Percentiles rank a stretch among this genome's conserved stretches.
phyloP scores from a whole-genome alignment of 2,797 vertebrate species.

The Pseudotriccus pelzelni region DNA sequence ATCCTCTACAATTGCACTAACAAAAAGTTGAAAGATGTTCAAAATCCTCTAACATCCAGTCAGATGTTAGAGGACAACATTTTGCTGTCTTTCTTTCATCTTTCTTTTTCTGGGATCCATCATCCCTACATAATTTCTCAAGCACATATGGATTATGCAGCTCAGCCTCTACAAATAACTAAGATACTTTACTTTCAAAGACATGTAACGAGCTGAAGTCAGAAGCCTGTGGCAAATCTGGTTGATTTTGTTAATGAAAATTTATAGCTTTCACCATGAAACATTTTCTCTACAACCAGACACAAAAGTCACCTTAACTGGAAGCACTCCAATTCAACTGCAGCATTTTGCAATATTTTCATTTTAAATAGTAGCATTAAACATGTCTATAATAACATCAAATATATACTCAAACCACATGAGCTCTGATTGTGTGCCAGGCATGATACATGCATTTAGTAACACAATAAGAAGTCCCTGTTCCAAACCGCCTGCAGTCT shows the following conservation, averaged over 20 bases:
- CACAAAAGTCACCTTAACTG: constrained; percentile 10
- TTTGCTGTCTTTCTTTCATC: background rate
- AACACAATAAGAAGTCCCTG: background rate
- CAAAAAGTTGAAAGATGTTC: background rate
- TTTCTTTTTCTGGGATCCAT: background rate
- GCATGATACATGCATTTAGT: background rate
- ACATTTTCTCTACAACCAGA: background rate
- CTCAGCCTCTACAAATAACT: background rate
- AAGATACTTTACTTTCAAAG: background rate
- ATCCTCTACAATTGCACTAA: background rate
- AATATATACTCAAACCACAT: background rate
- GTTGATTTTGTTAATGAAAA: constrained; percentile 28
- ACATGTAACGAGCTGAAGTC: background rate
- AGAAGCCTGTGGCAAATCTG: constrained; percentile 23
- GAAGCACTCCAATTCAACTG: background rate
- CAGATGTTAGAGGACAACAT: background rate
- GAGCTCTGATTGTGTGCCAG: background rate
- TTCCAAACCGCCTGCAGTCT: background rate
- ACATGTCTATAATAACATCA: background rate
- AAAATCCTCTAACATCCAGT: background rate
- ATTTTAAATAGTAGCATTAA: background rate
- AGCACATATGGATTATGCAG: background rate
- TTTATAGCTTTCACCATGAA: constrained; percentile 1
- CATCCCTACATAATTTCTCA: background rate
- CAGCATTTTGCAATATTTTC: background rate